These are phyloP conservation scores for Antheraea pernyi DNA, from an alignment of 1,140 invertebrate species.

Conservation along the genomic window DNA sequence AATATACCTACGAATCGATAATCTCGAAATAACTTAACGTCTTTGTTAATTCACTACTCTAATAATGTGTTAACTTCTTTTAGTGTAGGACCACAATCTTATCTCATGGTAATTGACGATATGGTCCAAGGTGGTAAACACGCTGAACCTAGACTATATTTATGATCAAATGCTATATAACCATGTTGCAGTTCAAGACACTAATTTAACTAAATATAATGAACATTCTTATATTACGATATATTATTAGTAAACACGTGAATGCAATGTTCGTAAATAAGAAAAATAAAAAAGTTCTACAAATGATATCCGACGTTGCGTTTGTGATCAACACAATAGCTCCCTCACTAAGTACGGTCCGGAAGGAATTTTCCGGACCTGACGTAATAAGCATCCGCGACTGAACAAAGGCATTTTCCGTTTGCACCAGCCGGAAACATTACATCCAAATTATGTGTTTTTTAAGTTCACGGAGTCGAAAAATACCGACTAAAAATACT, in stretches of 20 bases:
- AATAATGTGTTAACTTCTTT: too few species aligned
- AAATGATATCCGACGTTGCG: constrained; percentile 42
- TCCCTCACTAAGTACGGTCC: constrained; percentile 56
- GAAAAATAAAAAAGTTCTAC: constrained; percentile 58
- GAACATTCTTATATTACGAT: too few species aligned
- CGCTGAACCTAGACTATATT: too few species aligned
- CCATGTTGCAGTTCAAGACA: too few species aligned
- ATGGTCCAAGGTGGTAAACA: too few species aligned
- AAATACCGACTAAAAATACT: constrained; percentile 16
- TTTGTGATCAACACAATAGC: constrained; percentile 46
- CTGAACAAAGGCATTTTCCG: constrained; percentile 62
- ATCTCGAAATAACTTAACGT: too few species aligned
- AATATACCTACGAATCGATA: too few species aligned
- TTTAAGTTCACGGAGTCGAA: constrained; percentile 32
- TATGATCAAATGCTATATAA: too few species aligned
- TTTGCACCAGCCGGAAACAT: constrained; percentile 52
- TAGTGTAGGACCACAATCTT: too few species aligned
- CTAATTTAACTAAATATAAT: too few species aligned
- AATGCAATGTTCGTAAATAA: constrained; percentile 52
- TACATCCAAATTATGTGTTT: constrained; percentile 48
- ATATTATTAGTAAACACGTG: constrained; percentile 51
- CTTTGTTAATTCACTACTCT: too few species aligned
- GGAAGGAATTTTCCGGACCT: constrained; percentile 55
- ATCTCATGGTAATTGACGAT: too few species aligned
- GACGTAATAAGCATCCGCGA: constrained; percentile 61